phyloP scores from a whole-genome alignment of 2,113 vertebrate genomes.

The Spilogale gracilis region DNA sequence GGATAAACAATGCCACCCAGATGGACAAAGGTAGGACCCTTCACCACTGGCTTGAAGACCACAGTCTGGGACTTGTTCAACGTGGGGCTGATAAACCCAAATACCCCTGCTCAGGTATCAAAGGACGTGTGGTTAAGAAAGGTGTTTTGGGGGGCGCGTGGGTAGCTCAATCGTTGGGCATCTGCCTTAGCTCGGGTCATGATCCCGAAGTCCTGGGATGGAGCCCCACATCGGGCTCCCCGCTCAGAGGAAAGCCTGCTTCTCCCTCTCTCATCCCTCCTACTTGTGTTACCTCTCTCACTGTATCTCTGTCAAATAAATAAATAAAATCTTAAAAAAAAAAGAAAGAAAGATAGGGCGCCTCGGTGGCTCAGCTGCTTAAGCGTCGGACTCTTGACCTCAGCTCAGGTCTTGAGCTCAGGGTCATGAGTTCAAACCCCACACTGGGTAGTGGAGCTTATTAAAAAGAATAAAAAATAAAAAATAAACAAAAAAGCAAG shows the following conservation, averaged over 20 bases:
- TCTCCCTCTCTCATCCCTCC: too few relatives aligned
- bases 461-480: neutral
- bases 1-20: neutral
- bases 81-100: neutral
- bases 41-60: accelerated
- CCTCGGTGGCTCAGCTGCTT: neutral
- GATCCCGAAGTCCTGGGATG: too few relatives aligned
- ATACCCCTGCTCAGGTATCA: neutral
- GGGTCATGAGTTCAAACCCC: neutral
- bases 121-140: neutral
- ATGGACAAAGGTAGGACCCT: neutral
- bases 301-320: too few relatives aligned
- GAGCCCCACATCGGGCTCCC: too few relatives aligned
- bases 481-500: neutral
- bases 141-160: neutral
- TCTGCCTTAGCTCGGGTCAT: too few relatives aligned
- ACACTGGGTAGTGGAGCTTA: neutral
- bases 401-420: neutral
- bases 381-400: neutral
- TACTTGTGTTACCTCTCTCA: too few relatives aligned
- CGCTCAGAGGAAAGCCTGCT: too few relatives aligned
- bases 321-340: too few relatives aligned
- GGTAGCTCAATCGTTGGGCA: neutral
- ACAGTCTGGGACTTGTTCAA: neutral
- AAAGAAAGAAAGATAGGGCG: neutral